A percentile compares a stretch with the other conserved stretches of the same genome.
These are phyloP conservation scores for Scaptodrosophila latifasciaeformis DNA, from an alignment of 2,888 invertebrate genomes.

Conservation along the genomic window DNA sequence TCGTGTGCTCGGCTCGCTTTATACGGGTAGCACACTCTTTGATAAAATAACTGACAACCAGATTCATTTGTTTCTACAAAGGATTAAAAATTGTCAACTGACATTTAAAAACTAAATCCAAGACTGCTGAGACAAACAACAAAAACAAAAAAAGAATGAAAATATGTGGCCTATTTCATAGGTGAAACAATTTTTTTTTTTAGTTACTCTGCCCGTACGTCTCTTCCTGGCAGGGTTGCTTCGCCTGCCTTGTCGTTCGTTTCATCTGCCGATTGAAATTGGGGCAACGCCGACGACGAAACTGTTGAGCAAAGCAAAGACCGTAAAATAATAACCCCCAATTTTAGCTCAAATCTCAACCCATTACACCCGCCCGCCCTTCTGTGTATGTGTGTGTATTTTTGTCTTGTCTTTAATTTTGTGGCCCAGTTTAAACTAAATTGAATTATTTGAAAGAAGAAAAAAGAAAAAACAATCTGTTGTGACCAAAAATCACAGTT, in stretches of 20 bases:
- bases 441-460: conserved; percentile 50
- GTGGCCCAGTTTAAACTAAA: conserved; percentile 64
- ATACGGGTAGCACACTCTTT: conserved; percentile 12
- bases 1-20: conserved; percentile 37
- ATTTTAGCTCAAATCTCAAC: conserved; percentile 16
- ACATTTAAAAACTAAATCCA: too few species aligned
- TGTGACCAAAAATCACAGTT: too few species aligned
- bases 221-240: not conserved
- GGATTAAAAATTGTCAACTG: conserved; percentile 33
- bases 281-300: conserved; percentile 54
- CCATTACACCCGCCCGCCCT: too few species aligned
- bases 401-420: conserved; percentile 6
- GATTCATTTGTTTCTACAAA: conserved; percentile 33
- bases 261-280: conserved; percentile 54
- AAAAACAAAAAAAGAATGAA: too few species aligned
- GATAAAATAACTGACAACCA: conserved; percentile 40
- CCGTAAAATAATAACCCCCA: conserved; percentile 56
- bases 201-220: not conserved
- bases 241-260: not conserved
- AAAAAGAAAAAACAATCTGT: conserved; percentile 38
- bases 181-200: too few species aligned
- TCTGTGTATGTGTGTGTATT: not conserved
- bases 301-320: conserved; percentile 63
- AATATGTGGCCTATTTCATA: too few species aligned
- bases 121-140: too few species aligned